Conservation (phyloP, 1,140 invertebrate species). For the Drosophila biarmipes region DNA sequence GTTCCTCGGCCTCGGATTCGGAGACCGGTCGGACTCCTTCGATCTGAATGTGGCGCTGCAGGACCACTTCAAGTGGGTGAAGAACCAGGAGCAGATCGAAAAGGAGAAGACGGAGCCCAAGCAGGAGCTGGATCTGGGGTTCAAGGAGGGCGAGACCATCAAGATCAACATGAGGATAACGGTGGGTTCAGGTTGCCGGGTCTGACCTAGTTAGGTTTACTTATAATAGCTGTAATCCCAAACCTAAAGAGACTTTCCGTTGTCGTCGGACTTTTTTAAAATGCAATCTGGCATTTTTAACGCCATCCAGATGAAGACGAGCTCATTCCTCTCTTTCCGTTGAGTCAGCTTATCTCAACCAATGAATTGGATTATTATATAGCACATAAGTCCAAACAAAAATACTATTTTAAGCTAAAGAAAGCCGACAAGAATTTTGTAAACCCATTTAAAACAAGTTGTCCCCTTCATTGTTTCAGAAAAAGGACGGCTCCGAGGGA, state of each 20-base stretch:
- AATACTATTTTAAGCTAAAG: neutral
- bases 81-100: constrained; percentile 95
- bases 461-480: constrained; percentile 85
- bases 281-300: no score
- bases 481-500: constrained; percentile 93
- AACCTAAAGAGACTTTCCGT: no score
- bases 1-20: constrained; percentile 99
- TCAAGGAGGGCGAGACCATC: constrained; percentile 99
- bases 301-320: neutral
- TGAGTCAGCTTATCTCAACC: neutral
- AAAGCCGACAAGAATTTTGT: neutral
- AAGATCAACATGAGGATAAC: constrained; percentile 99
- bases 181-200: constrained; percentile 86
- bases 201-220: no score
- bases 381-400: neutral
- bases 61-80: constrained; percentile 99
- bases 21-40: constrained; percentile 99
- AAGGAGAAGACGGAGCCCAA: constrained; percentile 91
- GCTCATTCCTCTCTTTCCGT: neutral
- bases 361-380: neutral
- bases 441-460: no score
- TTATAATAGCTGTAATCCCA: no score
- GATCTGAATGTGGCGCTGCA: constrained; percentile 99
- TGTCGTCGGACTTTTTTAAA: neutral
- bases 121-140: constrained; percentile 96